Evolutionary conservation across 2,797 vertebrate species (phyloP), one percentile per base, ranked within the genome.

Genomic region (Rhynchotus rufescens): DNA sequence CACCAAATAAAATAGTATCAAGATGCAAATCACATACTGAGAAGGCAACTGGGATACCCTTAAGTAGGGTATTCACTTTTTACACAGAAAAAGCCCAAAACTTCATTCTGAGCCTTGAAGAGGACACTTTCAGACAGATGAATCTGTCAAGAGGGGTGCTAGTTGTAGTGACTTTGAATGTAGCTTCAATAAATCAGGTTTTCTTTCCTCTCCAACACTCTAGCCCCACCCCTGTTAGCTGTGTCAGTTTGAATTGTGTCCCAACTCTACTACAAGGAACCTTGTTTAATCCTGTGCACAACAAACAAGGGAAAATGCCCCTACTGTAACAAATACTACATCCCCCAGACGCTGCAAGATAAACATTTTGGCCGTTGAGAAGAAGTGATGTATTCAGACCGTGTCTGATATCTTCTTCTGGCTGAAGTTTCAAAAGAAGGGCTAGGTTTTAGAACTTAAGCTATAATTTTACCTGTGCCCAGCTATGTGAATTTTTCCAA

Each of bases 241-340:
- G 11, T 1, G 6, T 40, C 52, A 30, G n/a, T 36, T 26, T 62
- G 45, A 51, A 72, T 42, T 36, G 32, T 51, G 52, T 23, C 19
- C 40, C 42, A 23, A 32, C 22, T 30, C 57, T 65, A 80, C 34
- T 47, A 52, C 1, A 42, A 54, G 16, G 22, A 32, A 45, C 26
- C 45, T 78, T 36, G 40, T 62, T 78, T 68, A 65, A 61, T 30
- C 4, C 80, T 74, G 12, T 61, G 26, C 32, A 78, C 52, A 89
- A 8, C 56, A 56, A 51, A 56, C 52, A 56, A 11, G 19, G 34
- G 34, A 30, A 86, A 47, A 78, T 7, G 10, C 23, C 34, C 56
- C 34, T 51, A 38, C 36, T 28, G 0, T 47, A 65, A 59, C 40
- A 78, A 64, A 1, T 13, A 12, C 51, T 52, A 54, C 0, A 1